Percentiles rank a stretch among this genome's conserved stretches.
phyloP scores from a whole-genome alignment of 2,888 invertebrate species.

The Apocheima hispidaria region DNA sequence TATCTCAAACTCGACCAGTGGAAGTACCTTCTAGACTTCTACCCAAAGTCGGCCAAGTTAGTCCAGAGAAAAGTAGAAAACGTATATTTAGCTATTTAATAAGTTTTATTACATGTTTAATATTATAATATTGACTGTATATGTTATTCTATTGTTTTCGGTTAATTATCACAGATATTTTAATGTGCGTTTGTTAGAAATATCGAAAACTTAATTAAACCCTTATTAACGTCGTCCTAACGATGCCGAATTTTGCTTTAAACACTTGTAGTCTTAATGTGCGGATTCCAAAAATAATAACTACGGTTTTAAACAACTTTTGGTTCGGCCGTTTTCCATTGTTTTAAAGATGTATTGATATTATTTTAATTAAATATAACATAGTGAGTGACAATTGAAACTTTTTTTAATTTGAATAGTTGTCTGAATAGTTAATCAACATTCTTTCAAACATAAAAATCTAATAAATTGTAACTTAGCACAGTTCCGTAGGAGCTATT shows the following conservation, averaged over 20 bases:
- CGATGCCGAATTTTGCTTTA: too few relatives aligned
- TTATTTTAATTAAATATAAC: constrained; percentile 34
- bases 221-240: too few relatives aligned
- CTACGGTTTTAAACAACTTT: too few relatives aligned
- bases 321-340: too few relatives aligned
- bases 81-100: constrained; percentile 75
- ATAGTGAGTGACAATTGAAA: constrained; percentile 21
- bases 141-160: too few relatives aligned
- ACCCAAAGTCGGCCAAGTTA: constrained; percentile 74
- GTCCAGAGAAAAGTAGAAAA: constrained; percentile 77
- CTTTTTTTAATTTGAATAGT: constrained; percentile 17
- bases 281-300: too few relatives aligned
- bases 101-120: constrained; percentile 29
- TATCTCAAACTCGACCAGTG: constrained; percentile 80
- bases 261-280: too few relatives aligned
- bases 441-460: not conserved
- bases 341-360: too few relatives aligned
- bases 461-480: not conserved
- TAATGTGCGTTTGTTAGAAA: too few relatives aligned
- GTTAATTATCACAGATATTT: too few relatives aligned
- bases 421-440: constrained; percentile 3
- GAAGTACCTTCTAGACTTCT: constrained; percentile 81
- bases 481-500: not conserved
- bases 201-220: too few relatives aligned
- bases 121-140: too few relatives aligned